phyloP scores from a whole-genome alignment of 2,113 vertebrate genomes.

The Mus spicilegus region DNA sequence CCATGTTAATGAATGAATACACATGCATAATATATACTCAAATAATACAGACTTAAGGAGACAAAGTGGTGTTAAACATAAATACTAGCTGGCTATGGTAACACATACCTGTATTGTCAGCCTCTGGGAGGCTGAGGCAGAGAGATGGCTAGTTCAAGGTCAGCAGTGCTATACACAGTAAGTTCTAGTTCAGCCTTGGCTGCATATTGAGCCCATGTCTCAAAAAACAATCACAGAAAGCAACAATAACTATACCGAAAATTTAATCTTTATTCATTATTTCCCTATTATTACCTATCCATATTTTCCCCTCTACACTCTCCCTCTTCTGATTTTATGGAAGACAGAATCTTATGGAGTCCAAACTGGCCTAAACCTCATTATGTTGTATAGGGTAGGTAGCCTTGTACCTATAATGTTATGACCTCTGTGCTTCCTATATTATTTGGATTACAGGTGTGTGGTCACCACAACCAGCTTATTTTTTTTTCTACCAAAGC shows the following conservation, averaged over 20 bases:
- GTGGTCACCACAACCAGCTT: background rate
- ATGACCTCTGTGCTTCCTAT: background rate
- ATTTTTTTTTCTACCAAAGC: conserved; percentile 45
- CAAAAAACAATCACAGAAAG: background rate
- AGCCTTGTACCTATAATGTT: background rate
- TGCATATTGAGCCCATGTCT: background rate
- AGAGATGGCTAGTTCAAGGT: background rate
- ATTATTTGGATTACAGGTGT: background rate
- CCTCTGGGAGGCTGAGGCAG: background rate
- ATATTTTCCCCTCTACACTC: background rate
- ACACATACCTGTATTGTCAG: background rate
- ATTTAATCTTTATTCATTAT: background rate
- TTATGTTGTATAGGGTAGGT: background rate
- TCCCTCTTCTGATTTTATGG: background rate
- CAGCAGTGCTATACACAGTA: background rate
- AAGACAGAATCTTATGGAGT: background rate
- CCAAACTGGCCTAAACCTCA: background rate
- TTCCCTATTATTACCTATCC: background rate
- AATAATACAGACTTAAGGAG: conserved; percentile 35
- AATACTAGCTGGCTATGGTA: background rate
- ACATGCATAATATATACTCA: background rate
- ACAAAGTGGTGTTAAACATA: background rate
- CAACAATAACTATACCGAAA: background rate
- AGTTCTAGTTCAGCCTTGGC: background rate
- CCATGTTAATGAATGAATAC: background rate